A percentile compares a stretch with the other conserved stretches of the same genome.
Conservation (phyloP, 2,888 invertebrate species). For the Girardia tigrina region DNA sequence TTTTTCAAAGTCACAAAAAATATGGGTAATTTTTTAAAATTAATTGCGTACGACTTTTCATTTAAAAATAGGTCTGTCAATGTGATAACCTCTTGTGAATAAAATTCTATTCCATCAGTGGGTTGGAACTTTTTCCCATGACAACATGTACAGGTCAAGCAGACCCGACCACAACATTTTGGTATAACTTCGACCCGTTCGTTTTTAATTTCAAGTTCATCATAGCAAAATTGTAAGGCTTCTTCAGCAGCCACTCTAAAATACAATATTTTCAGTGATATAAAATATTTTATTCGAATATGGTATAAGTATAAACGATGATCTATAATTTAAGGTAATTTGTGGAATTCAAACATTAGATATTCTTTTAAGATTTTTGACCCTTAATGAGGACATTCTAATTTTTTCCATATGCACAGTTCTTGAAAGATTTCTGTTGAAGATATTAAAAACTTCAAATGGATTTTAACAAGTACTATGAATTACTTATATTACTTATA, state of each 20-base stretch:
- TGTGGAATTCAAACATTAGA: too few species aligned
- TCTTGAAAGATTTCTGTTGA: too few species aligned
- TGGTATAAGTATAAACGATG: too few species aligned
- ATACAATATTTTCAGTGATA: too few species aligned
- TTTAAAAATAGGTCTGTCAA: background rate
- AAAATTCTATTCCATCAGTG: background rate
- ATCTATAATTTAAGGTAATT: too few species aligned
- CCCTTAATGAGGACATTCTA: too few species aligned
- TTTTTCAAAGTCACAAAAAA: background rate
- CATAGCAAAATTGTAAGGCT: background rate
- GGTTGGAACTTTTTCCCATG: background rate
- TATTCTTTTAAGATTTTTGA: too few species aligned
- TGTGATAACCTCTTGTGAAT: background rate
- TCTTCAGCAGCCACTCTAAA: conserved; percentile 10
- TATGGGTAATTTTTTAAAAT: background rate
- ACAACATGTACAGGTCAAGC: background rate
- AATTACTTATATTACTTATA: too few species aligned
- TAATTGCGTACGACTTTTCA: background rate
- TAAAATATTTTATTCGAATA: too few species aligned
- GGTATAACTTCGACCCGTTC: background rate
- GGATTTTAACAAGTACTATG: too few species aligned
- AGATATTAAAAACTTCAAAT: too few species aligned
- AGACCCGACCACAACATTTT: background rate
- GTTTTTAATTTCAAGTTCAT: background rate
- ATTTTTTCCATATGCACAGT: too few species aligned